Evolutionary conservation across 2,888 invertebrate species (phyloP).

Genomic region (Clivina fossor): DNA sequence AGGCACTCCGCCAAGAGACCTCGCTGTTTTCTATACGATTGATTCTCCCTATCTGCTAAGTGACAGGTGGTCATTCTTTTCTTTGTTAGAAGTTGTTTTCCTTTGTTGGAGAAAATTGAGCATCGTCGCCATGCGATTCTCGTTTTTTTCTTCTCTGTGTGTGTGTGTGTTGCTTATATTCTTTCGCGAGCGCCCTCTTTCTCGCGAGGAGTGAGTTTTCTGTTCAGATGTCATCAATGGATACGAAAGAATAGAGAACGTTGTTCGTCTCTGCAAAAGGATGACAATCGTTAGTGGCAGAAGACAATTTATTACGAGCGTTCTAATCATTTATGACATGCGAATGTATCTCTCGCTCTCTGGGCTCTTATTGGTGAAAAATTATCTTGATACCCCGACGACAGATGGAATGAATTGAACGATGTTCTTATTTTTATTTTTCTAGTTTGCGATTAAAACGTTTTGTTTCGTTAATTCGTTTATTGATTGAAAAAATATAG

Average conservation of each 20-base stretch:
- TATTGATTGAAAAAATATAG: too few relatives aligned
- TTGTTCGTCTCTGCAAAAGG: conserved; percentile 15
- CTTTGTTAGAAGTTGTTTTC: conserved; percentile 32
- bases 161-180: background rate
- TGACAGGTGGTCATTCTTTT: conserved; percentile 33
- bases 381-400: conserved; percentile 23
- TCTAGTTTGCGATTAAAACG: too few relatives aligned
- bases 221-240: conserved; percentile 29
- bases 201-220: too few relatives aligned
- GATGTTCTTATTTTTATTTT: too few relatives aligned
- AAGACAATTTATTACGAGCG: conserved; percentile 30
- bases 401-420: conserved; percentile 17
- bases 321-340: conserved; percentile 33
- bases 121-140: conserved; percentile 17
- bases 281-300: conserved; percentile 26
- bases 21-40: conserved; percentile 21
- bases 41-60: conserved; percentile 33
- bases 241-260: too few relatives aligned
- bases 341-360: conserved; percentile 23
- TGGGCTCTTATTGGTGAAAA: conserved; percentile 27
- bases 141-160: conserved; percentile 15
- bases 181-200: background rate
- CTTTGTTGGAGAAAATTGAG: conserved; percentile 34
- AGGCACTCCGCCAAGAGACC: background rate
- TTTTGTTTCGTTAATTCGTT: too few relatives aligned